phyloP scores from a whole-genome alignment of 1,140 invertebrate species.

The Drosophila leontia region DNA sequence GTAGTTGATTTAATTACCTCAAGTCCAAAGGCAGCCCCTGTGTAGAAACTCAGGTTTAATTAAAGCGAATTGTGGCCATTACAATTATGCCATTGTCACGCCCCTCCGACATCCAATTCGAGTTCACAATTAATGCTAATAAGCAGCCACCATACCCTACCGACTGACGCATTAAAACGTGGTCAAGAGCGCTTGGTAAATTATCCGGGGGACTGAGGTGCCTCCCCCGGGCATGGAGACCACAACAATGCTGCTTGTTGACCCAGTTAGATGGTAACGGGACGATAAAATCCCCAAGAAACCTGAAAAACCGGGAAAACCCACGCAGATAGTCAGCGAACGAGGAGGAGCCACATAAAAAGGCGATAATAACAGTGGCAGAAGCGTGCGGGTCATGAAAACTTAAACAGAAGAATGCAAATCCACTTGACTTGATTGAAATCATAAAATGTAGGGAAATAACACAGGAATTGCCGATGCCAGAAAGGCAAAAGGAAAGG shows the following conservation, averaged over 20 bases:
- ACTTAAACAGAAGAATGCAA: constrained; percentile 65
- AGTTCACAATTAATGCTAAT: constrained; percentile 69
- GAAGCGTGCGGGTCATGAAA: constrained; percentile 54
- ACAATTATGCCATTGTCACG: constrained; percentile 64
- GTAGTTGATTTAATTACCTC: constrained; percentile 16
- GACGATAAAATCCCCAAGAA: constrained; percentile 45
- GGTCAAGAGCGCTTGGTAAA: constrained; percentile 55
- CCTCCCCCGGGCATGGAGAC: constrained; percentile 11
- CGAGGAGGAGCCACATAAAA: constrained; percentile 22
- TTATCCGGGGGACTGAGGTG: constrained; percentile 19
- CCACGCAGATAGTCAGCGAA: background rate
- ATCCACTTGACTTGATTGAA: constrained; percentile 82
- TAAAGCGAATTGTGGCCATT: constrained; percentile 50
- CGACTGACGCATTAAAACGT: constrained; percentile 50
- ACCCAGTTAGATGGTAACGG: constrained; percentile 67
- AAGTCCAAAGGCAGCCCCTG: constrained; percentile 1
- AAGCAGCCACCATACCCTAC: constrained; percentile 21
- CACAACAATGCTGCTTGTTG: constrained; percentile 50
- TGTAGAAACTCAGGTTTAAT: constrained; percentile 23
- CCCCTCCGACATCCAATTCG: constrained; percentile 38
- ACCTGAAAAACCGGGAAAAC: constrained; percentile 10
- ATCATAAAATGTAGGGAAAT: constrained; percentile 57
- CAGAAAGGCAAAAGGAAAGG: background rate
- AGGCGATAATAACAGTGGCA: constrained; percentile 57
- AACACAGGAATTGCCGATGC: constrained; percentile 56